Conservation (phyloP, 2,888 invertebrate genomes). For the Pterobdella sp. region DNA sequence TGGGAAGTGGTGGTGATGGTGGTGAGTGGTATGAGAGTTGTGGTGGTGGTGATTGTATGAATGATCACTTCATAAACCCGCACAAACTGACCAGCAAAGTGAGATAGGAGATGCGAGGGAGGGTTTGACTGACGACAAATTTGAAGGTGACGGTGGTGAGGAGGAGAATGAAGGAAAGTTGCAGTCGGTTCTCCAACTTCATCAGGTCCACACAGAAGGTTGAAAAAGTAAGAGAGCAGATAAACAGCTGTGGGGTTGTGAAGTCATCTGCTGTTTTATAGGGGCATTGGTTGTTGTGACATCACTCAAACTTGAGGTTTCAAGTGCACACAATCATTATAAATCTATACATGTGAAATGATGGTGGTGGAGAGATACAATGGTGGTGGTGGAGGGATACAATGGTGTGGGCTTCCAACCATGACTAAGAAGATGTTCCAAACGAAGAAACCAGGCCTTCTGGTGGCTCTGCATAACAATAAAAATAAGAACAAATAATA, state of each 20-base stretch:
- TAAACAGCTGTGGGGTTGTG: constrained; percentile 40
- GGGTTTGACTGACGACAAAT: constrained; percentile 42
- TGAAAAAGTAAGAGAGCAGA: constrained; percentile 40
- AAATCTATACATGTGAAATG: background rate
- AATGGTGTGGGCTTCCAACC: constrained; percentile 33
- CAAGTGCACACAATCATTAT: background rate
- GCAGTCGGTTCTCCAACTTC: constrained; percentile 41
- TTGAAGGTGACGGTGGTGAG: constrained; percentile 42
- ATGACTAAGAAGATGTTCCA: constrained; percentile 41
- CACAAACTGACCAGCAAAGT: constrained; percentile 38
- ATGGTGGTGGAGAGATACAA: background rate
- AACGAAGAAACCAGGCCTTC: constrained; percentile 40
- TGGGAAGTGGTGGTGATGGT: constrained; percentile 15
- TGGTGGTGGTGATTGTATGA: background rate
- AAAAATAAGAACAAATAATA: background rate
- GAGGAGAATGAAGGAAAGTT: constrained; percentile 41
- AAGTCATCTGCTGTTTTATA: too few relatives aligned
- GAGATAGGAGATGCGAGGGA: constrained; percentile 41
- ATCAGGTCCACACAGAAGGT: constrained; percentile 40
- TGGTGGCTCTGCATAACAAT: constrained; percentile 33
- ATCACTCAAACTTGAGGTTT: too few relatives aligned
- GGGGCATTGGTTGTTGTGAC: too few relatives aligned
- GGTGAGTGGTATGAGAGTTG: background rate
- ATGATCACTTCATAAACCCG: background rate
- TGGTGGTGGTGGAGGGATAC: background rate